Base-by-base conservation (phyloP, 2,113 vertebrate genomes). In the Ailurus styani region DNA sequence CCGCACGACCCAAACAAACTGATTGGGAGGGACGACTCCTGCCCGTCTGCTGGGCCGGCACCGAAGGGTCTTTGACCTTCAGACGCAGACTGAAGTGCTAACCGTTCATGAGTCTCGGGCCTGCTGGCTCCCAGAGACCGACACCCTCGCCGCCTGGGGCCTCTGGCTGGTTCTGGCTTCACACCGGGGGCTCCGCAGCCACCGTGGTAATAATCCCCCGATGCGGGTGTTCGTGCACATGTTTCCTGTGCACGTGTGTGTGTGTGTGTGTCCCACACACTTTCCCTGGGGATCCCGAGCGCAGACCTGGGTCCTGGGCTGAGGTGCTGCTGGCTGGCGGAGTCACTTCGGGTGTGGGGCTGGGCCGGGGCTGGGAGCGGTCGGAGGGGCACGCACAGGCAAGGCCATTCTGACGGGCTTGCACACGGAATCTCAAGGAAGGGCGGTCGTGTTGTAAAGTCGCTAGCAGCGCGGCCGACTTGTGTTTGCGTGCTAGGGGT, bases 91-190 rank as follows among this genome's bases (percentile, higher is more conserved):
- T n/a, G n/a, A n/a, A n/a, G n/a, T n/a, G n/a, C n/a, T n/a, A n/a
- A n/a, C n/a, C n/a, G n/a, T n/a, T n/a, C n/a, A n/a, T n/a, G n/a
- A n/a, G n/a, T n/a, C 55, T 25, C 0, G 13, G 45, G 54, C 8
- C 86, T 52, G 4, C 70, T 0, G 0, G 70, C 29, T 89, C 45
- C 45, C 23, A 31, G 40, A 55, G 21, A 12, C 13, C 2, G 25
- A 25, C 20, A 5, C 13, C 52, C 4, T 0, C 1, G 0, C 40
- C 3, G 37, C 13, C 40, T 3, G 31, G 40, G 15, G 29, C 31
- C 18, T 34, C 20, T 27, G 31, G 52, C 37, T 55, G 25, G 3
- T 20, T 3, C 45, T 4, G 1, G 6, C 25, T 17, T 87, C 47
- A 45, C 11, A 8, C 31, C 37, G 27, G 6, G 25, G 86, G 3